These are phyloP conservation scores for Cyanocitta stelleri DNA, from an alignment of 2,113 vertebrate species.

Conservation along the genomic window DNA sequence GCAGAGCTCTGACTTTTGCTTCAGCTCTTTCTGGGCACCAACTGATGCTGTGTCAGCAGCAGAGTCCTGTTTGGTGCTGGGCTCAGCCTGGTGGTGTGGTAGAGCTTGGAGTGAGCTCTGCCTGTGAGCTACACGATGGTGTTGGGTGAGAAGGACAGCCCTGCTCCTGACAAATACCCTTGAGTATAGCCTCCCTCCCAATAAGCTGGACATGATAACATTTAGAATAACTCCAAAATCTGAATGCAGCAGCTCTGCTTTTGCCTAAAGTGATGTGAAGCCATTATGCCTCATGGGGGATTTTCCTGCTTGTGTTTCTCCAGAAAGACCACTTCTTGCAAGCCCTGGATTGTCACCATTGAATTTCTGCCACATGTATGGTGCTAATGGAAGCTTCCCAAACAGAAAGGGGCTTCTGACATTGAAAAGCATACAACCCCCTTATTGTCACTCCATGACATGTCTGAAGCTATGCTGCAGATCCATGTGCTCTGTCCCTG, in stretches of 20 bases:
- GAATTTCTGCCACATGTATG: neutral
- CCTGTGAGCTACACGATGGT: neutral
- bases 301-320: neutral
- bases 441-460: neutral
- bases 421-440: neutral
- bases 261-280: neutral
- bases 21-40: neutral
- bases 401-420: neutral
- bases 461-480: neutral
- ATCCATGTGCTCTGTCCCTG: neutral
- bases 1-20: neutral
- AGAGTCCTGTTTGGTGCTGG: neutral
- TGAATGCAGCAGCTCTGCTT: neutral
- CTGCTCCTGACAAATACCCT: neutral
- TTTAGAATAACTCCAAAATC: neutral
- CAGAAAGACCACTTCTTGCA: neutral
- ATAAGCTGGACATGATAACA: neutral
- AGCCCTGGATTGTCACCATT: neutral
- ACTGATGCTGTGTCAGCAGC: accelerated
- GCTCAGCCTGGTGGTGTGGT: neutral
- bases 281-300: accelerated
- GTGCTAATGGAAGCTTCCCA: neutral
- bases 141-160: neutral
- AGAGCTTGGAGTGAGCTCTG: neutral
- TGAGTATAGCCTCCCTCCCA: accelerated